These are phyloP conservation scores for Cheilosia pagana DNA, from an alignment of 2,888 invertebrate genomes.

Conservation along the genomic window DNA sequence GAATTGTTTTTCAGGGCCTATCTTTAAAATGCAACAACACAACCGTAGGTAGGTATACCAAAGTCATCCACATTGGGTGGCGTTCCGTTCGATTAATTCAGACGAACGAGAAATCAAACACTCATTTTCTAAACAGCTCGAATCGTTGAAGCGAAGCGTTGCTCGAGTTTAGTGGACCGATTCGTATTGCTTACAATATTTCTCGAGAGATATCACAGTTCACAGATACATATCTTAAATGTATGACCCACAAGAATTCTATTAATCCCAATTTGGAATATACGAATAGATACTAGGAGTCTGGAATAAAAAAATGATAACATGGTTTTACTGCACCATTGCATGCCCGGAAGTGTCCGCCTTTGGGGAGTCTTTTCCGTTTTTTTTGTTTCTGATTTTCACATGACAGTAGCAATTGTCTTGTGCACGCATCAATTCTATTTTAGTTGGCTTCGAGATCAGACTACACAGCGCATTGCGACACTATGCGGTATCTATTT, in stretches of 20 bases:
- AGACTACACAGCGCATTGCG: slow-evolving; percentile 7
- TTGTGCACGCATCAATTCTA: slow-evolving; percentile 62
- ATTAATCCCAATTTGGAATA: slow-evolving; percentile 40
- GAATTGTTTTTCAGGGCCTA: slow-evolving; percentile 39
- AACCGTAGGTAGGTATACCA: neutral
- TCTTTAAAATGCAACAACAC: slow-evolving; percentile 20
- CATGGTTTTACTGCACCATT: slow-evolving; percentile 17
- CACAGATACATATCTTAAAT: slow-evolving; percentile 24
- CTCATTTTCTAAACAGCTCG: slow-evolving; percentile 40
- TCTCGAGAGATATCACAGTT: neutral
- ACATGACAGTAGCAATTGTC: slow-evolving; percentile 53
- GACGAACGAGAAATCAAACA: slow-evolving; percentile 60
- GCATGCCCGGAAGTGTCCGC: slow-evolving; percentile 53
- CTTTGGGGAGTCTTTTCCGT: slow-evolving; percentile 5
- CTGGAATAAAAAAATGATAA: slow-evolving; percentile 3
- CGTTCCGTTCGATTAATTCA: slow-evolving; percentile 67
- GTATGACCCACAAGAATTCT: slow-evolving; percentile 40
- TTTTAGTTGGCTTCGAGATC: slow-evolving; percentile 30
- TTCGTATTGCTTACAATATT: slow-evolving; percentile 49
- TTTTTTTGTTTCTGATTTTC: slow-evolving; percentile 47
- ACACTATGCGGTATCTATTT: slow-evolving; percentile 25
- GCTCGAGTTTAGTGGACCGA: slow-evolving; percentile 62
- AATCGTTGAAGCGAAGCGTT: slow-evolving; percentile 61
- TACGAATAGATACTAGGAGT: neutral
- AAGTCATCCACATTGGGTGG: slow-evolving; percentile 31